Evolutionary conservation across 2,888 invertebrate genomes (phyloP).

Genomic region (Anthoptus insignis): DNA sequence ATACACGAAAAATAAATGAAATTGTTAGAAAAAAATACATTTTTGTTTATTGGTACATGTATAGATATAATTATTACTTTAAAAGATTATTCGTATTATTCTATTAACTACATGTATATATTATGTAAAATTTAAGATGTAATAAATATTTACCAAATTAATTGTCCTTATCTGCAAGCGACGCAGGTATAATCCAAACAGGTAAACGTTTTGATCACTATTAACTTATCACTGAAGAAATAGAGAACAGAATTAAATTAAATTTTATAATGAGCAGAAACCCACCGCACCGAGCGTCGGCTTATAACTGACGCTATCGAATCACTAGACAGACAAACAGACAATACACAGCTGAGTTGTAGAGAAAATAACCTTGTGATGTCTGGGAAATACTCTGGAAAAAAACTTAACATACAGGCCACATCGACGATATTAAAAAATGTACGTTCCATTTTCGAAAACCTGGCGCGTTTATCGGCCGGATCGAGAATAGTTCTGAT

Average conservation of each 20-base stretch:
- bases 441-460: slow-evolving; percentile 49
- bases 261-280: slow-evolving; percentile 50
- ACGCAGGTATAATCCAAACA: slow-evolving; percentile 8
- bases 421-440: slow-evolving; percentile 17
- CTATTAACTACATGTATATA: too few species aligned
- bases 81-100: too few species aligned
- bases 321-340: slow-evolving; percentile 40
- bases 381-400: slow-evolving; percentile 49
- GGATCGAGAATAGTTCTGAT: slow-evolving; percentile 68
- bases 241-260: slow-evolving; percentile 18
- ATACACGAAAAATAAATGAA: too few species aligned
- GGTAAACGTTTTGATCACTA: slow-evolving; percentile 11
- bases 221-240: slow-evolving; percentile 44
- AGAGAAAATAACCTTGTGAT: slow-evolving; percentile 42
- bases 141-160: slow-evolving; percentile 23
- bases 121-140: too few species aligned
- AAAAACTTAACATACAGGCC: slow-evolving; percentile 40
- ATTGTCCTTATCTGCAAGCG: slow-evolving; percentile 9
- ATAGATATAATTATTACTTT: too few species aligned
- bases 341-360: slow-evolving; percentile 9
- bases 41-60: too few species aligned
- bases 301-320: slow-evolving; percentile 64
- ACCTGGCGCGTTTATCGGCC: slow-evolving; percentile 48
- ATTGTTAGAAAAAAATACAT: too few species aligned
- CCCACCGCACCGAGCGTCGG: slow-evolving; percentile 73